Evolutionary conservation across 2,113 vertebrate genomes (phyloP).

Genomic region (Rhinopomastus cyanomelas): DNA sequence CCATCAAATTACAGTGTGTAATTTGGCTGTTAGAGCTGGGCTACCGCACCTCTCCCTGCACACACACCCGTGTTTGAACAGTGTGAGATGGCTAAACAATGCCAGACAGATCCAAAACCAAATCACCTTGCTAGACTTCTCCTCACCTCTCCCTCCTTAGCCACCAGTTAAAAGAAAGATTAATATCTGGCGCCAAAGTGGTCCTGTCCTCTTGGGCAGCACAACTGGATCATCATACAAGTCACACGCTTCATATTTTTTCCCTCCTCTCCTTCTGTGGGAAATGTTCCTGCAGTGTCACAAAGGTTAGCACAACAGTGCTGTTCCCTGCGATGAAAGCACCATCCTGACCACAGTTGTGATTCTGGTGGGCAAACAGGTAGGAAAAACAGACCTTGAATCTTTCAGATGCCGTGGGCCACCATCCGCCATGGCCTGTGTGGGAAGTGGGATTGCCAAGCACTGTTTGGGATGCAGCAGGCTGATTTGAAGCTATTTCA

Average conservation of each 20-base stretch:
- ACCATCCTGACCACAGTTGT: accelerated
- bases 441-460: not conserved
- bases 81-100: constrained; percentile 5
- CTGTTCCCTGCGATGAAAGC: not conserved
- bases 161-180: not conserved
- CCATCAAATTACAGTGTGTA: constrained; percentile 30
- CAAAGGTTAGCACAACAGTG: not conserved
- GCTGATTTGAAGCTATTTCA: not conserved
- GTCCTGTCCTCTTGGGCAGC: not conserved
- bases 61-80: constrained; percentile 42
- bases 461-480: not conserved
- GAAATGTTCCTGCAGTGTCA: not conserved
- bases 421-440: not conserved
- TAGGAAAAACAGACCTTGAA: not conserved
- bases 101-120: not conserved
- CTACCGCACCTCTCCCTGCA: not conserved
- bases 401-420: not conserved
- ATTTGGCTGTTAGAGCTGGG: constrained; percentile 21
- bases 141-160: not conserved
- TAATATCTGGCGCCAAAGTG: not conserved
- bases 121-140: not conserved
- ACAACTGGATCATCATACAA: not conserved
- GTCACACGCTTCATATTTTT: not conserved
- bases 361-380: not conserved
- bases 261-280: not conserved